Evolutionary conservation across 2,797 vertebrate species (phyloP), one percentile per base, ranked within the genome.

Genomic region (Poecilia velifera): DNA sequence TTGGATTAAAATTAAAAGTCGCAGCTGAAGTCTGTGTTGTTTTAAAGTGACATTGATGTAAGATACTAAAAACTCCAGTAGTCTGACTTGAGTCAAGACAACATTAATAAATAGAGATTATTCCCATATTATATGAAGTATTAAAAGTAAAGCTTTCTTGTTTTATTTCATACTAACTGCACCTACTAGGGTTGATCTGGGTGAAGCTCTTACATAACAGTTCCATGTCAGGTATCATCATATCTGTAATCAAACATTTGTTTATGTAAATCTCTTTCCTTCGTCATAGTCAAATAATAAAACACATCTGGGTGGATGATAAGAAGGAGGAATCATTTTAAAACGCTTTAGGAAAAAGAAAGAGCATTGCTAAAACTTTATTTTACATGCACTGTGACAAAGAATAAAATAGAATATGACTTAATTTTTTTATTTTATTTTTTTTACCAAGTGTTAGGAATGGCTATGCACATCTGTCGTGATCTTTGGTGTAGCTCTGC

Each of bases 231-330:
- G 5, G 70, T 53, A 9, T 51, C 49, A 71, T 31, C 31, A 71
- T 36, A 51, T 3, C 72, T 41, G 7, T 12, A 41, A 49, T 31
- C 22, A 43, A 51, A 76, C 7, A 41, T 81, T 72, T 85, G 66
- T 76, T 86, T 87, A 85, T 86, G 79, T 43, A 86, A 90, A 86
- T 64, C 43, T 34, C 8, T 75, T 78, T 39, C 78, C 53, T 34
- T 71, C 1, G 20, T 79, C 82, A 76, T 13, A 75, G 55, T 79
- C 74, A 79, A 86, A 86, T 86, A 43, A 66, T 78, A 28, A 43
- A 41, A 51, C 47, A 79, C 66, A 64, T 53, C 62, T 75, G 46
- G 49, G 9, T 39, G 3, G n/a, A 77, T 59, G 31, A 77, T n/a
- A 39, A 47, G 25, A 73, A 57, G 49, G 25, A 28, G 16, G 66